Evolutionary conservation across 2,888 invertebrate genomes (phyloP).

Genomic region (Abrostola tripartita): DNA sequence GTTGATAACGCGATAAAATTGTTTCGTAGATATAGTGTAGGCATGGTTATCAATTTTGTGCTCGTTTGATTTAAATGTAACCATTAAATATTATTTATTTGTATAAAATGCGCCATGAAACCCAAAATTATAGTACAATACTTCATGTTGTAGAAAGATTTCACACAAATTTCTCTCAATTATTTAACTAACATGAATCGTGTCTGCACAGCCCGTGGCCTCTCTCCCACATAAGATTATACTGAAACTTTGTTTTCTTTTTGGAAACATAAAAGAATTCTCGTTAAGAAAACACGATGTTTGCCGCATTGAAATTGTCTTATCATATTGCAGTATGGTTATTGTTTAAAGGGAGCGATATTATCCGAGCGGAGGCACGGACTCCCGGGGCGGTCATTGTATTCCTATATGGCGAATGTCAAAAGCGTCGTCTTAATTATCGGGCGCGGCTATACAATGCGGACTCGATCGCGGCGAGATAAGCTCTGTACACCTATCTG

Average conservation of each 20-base stretch:
- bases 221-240: constrained; percentile 63
- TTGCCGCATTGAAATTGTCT: constrained; percentile 85
- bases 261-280: constrained; percentile 73
- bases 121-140: constrained; percentile 33
- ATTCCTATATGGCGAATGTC: constrained; percentile 88
- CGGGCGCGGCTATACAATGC: constrained; percentile 86
- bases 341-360: constrained; percentile 86
- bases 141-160: constrained; percentile 37
- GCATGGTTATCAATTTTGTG: constrained; percentile 66
- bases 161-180: constrained; percentile 40
- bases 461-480: constrained; percentile 86
- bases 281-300: constrained; percentile 85
- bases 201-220: constrained; percentile 19
- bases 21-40: constrained; percentile 62
- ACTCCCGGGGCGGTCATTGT: constrained; percentile 87
- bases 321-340: constrained; percentile 85
- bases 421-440: constrained; percentile 89
- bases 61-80: constrained; percentile 63
- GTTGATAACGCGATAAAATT: constrained; percentile 70
- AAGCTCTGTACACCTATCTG: constrained; percentile 81
- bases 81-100: constrained; percentile 55
- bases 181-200: constrained; percentile 19
- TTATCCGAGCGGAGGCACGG: constrained; percentile 78
- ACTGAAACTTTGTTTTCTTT: constrained; percentile 61
- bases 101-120: constrained; percentile 51